Conservation (phyloP, 2,888 invertebrate genomes). For the Coenonympha glycerion region DNA sequence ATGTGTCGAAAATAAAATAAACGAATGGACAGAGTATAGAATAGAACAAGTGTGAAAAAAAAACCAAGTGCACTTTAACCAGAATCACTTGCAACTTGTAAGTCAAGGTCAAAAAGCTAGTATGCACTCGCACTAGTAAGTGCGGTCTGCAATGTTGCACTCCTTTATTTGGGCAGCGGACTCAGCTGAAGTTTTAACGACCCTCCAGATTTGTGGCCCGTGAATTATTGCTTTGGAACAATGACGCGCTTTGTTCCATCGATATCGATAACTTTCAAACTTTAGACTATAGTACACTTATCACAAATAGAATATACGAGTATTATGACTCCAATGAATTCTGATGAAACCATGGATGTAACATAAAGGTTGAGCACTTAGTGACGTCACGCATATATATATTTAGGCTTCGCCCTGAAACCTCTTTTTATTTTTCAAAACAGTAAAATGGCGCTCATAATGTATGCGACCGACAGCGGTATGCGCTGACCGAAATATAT, state of each 20-base stretch:
- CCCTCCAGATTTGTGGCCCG: constrained; percentile 64
- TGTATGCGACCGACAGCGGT: too few relatives aligned
- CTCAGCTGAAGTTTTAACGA: constrained; percentile 55
- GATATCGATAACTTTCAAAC: constrained; percentile 34
- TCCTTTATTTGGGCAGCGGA: constrained; percentile 48
- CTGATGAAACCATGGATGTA: too few relatives aligned
- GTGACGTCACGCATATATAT: too few relatives aligned
- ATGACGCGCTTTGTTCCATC: constrained; percentile 37
- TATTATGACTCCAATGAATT: too few relatives aligned
- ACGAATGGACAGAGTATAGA: too few relatives aligned
- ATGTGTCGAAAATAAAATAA: too few relatives aligned
- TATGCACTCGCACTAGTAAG: background rate
- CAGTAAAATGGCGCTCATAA: too few relatives aligned
- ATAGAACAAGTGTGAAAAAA: too few relatives aligned
- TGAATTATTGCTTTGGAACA: constrained; percentile 51
- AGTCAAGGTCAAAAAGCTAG: constrained; percentile 11
- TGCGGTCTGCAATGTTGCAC: constrained; percentile 40
- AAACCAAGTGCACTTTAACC: background rate
- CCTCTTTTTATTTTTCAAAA: too few relatives aligned
- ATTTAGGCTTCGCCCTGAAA: too few relatives aligned
- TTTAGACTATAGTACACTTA: background rate
- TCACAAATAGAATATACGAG: background rate
- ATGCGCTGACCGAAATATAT: too few relatives aligned
- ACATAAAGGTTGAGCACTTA: too few relatives aligned
- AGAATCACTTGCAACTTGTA: background rate